These are phyloP conservation scores for Chouioia cunea DNA, from an alignment of 2,888 invertebrate genomes.

Conservation along the genomic window DNA sequence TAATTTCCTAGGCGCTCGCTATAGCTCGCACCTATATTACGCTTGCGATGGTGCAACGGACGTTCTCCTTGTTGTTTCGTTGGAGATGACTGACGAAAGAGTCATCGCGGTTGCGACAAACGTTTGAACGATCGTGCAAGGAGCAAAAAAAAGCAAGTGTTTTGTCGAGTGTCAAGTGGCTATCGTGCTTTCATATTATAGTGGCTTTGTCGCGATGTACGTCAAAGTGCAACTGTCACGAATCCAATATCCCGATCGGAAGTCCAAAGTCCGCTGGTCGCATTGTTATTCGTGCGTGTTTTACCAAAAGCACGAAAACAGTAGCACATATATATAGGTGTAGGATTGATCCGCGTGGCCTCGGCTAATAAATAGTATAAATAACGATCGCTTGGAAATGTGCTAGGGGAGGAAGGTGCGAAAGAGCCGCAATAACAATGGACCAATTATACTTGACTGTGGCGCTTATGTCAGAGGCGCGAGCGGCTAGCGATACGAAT, in stretches of 20 bases:
- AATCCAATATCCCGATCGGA: slow-evolving; percentile 67
- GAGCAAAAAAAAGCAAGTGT: too few relatives aligned
- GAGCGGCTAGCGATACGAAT: slow-evolving; percentile 54
- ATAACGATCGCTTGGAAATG: slow-evolving; percentile 20
- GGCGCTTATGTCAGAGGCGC: slow-evolving; percentile 37
- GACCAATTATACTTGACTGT: slow-evolving; percentile 58
- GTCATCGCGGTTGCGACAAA: too few relatives aligned
- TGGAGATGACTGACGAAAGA: too few relatives aligned
- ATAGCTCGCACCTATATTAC: too few relatives aligned
- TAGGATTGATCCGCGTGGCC: too few relatives aligned
- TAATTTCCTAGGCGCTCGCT: too few relatives aligned
- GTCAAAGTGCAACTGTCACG: slow-evolving; percentile 67
- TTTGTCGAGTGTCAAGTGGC: too few relatives aligned
- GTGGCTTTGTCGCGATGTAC: slow-evolving; percentile 47
- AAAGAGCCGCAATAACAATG: slow-evolving; percentile 54
- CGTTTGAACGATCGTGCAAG: too few relatives aligned
- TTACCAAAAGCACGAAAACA: slow-evolving; percentile 34
- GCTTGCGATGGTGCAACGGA: too few relatives aligned
- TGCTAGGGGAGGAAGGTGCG: slow-evolving; percentile 12
- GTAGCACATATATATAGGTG: too few relatives aligned
- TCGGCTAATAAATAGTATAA: slow-evolving; percentile 29
- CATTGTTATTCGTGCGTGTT: slow-evolving; percentile 45
- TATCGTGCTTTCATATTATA: too few relatives aligned
- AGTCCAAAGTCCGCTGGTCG: slow-evolving; percentile 41
- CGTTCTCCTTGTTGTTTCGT: too few relatives aligned